phyloP scores from a whole-genome alignment of 2,888 invertebrate genomes.

The Cabera pusaria region DNA sequence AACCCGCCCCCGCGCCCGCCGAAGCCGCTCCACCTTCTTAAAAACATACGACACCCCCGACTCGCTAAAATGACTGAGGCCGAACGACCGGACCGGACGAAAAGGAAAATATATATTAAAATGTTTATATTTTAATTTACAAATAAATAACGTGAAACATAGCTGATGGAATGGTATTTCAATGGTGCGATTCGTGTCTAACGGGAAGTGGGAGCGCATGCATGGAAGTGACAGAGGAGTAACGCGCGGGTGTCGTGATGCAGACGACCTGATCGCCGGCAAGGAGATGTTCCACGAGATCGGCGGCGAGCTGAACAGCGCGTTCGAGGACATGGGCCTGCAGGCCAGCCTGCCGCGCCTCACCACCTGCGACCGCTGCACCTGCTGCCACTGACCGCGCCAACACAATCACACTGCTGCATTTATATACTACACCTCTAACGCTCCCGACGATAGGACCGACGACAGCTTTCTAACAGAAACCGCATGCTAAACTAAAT shows the following conservation, averaged over 20 bases:
- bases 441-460: slow-evolving; percentile 1
- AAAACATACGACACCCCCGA: slow-evolving; percentile 3
- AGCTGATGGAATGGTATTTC: slow-evolving; percentile 77
- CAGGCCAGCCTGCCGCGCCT: slow-evolving; percentile 37
- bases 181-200: slow-evolving; percentile 21
- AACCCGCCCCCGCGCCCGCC: slow-evolving; percentile 30
- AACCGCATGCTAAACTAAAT: slow-evolving; percentile 49
- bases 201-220: slow-evolving; percentile 44
- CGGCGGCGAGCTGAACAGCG: slow-evolving; percentile 95
- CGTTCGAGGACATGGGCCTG: slow-evolving; percentile 88
- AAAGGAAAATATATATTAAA: slow-evolving; percentile 21
- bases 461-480: slow-evolving; percentile 43
- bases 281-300: slow-evolving; percentile 97
- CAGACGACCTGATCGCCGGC: slow-evolving; percentile 92
- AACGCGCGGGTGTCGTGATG: slow-evolving; percentile 60
- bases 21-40: slow-evolving; percentile 32
- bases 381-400: slow-evolving; percentile 69
- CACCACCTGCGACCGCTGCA: slow-evolving; percentile 66
- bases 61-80: slow-evolving; percentile 18
- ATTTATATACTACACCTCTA: slow-evolving; percentile 46
- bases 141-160: slow-evolving; percentile 60
- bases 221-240: slow-evolving; percentile 32
- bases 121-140: slow-evolving; percentile 52
- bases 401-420: slow-evolving; percentile 41
- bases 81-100: slow-evolving; percentile 24